Evolutionary conservation across 2,113 vertebrate species (phyloP), one percentile per base, ranked within the genome.

Genomic region (Coptodon bakossiorum): DNA sequence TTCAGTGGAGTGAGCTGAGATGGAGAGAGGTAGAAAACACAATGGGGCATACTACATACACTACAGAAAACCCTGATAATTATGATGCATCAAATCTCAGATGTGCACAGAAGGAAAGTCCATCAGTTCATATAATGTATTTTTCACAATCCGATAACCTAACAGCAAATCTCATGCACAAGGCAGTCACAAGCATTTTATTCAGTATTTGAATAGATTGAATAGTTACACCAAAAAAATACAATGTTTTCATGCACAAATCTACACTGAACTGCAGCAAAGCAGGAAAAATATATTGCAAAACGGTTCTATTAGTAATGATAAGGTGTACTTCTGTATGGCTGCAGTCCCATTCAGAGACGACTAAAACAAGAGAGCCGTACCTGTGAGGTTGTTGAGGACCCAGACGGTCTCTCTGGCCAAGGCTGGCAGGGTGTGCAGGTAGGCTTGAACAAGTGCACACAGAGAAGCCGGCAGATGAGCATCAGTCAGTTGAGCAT

Each of bases 331-430:
- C 43, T 52, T 78, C 73, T 52, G 27, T 78, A 1, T n/a, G 27
- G 73, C 45, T 78, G 27, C 45, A 52, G 10, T 50, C 16, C 17
- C 43, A 78, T 78, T 61, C 5, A 12, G 11, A 31, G 22, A 29
- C 1, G 24, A 48, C 6, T 22, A 5, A 16, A 43, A 45, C 27
- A 19, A 40, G 12, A 3, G 9, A 19, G 50, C 45, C 24, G 3
- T 6, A 98, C 99, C 98, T 6, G 98, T 99, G 86, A 99, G 97
- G 94, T 99, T 99, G 93, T 98, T 99, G 82, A 99, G 97, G 76
- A 98, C 97, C 98, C 99, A 99, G 40, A 97, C 94, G 8, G 97
- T 94, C 92, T 99, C 98, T 81, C 96, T 97, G 5, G 96, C 80
- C 2, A 99, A 89, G 78, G 97, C 96, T 0, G 97, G 96, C 61